Conservation (phyloP, 37 sponge, comb jelly and placozoan species). For the Halisarca cf. caerulea region DNA sequence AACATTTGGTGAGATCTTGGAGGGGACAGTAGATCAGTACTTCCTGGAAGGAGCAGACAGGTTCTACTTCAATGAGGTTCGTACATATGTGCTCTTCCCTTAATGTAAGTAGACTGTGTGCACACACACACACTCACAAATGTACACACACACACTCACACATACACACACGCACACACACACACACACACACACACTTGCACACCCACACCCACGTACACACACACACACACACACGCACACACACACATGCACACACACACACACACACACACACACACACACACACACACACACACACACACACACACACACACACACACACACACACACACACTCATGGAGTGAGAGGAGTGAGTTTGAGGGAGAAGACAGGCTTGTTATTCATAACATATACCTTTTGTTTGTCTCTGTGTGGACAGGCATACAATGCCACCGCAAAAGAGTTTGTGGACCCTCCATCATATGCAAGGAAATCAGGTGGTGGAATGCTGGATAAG, state of each 20-base stretch:
- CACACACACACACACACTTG: too few species aligned
- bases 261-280: neutral
- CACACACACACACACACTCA: constrained; percentile 11
- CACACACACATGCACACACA: constrained; percentile 9
- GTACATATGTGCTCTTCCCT: too few species aligned
- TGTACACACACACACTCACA: too few species aligned
- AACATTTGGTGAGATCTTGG: constrained; percentile 60
- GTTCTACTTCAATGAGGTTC: constrained; percentile 75
- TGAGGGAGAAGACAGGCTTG: too few species aligned
- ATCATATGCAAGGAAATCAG: neutral
- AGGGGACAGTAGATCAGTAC: constrained; percentile 46
- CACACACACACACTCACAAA: too few species aligned
- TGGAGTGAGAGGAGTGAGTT: neutral
- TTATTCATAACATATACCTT: too few species aligned
- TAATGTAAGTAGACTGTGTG: too few species aligned
- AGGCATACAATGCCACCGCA: constrained; percentile 49
- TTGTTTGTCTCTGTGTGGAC: neutral
- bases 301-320: constrained; percentile 21
- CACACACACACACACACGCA: constrained; percentile 2
- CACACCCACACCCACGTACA: neutral
- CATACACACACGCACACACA: too few species aligned
- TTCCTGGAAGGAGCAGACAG: constrained; percentile 45
- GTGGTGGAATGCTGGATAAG: constrained; percentile 4
- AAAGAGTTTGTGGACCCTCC: constrained; percentile 62
- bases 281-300: neutral